Base-by-base conservation (phyloP, 2,797 vertebrate genomes). In the Bradypus variegatus region DNA sequence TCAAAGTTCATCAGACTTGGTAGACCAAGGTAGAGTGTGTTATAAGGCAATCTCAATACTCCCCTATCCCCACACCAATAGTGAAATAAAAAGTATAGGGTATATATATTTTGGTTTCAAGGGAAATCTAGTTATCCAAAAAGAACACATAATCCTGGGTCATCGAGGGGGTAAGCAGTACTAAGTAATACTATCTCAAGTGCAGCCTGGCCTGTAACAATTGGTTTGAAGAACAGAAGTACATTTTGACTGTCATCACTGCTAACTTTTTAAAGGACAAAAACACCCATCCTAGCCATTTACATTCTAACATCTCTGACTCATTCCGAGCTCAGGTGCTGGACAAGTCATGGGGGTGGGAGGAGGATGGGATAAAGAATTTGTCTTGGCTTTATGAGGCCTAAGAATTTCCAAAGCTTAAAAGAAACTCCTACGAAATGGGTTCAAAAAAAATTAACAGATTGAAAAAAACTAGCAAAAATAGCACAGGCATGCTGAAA, bases 371-470 rank as follows among this genome's bases (percentile, higher is more conserved):
- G 58, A 27, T 15, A 64, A 81, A 81, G 60, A 80, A 69, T 36
- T 27, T 80, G 15, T 62, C 55, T 75, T 90, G 69, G 87, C 64
- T 88, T 93, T 82, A 82, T 73, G 33, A 88, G 84, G n/a, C 67
- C 65, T 88, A 94, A 64, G 36, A 69, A 86, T 15, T 86, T 27
- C 41, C 21, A 94, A 92, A 88, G 75, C 80, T 89, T 93, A 84
- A 75, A 45, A 94, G 70, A 94, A 94, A 90, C 69, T 87, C 70
- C 65, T 62, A 60, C 55, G 80, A 92, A 95, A 94, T 14, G 29
- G 36, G 79, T 85, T 93, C 33, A 88, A 82, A 79, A 67, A 53
- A 86, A 92, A 86, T 69, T 76, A 81, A 91, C 11, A 58, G 29
- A 62, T 41, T 62, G 50, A 3, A 38, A 58, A n/a, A 18, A 89